Evolutionary conservation across 2,888 invertebrate species (phyloP), one percentile per base, ranked within the genome.

Genomic region (Tolmerus cingulatus): DNA sequence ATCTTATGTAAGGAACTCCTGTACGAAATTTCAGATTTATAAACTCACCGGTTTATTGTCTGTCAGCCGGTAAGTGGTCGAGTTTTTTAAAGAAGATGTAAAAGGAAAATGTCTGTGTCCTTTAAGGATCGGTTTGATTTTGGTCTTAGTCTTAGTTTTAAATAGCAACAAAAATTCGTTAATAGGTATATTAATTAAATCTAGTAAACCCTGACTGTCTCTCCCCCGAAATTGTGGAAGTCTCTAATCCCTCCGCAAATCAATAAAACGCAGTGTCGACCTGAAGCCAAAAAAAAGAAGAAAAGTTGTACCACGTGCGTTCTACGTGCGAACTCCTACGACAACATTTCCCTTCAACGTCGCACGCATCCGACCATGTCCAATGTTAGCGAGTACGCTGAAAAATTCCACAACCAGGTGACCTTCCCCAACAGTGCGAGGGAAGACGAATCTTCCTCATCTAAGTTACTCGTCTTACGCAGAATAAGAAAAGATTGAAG

Each of bases 301-400:
- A 57, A 57, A 57, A 23, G 12, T 66, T 66, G 2, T 12, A 66
- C 66, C 66, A 66, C 66, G 66, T 66, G 66, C 66, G 27, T 66
- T 19, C 27, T 66, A 66, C 66, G 66, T 66, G 66, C 8, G 66
- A 66, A 66, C 27, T 23, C 14, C 27, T 66, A 76, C 34, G 40
- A 76, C 37, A 37, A 77, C 14, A 77, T 46, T 40, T 79, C 19
- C 40, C 27, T 46, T 14, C 43, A 51, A 51, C 43, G 12, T 16
- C 51, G 19, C 46, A 46, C 37, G 85, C 85, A 85, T 74, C 74
- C n/a, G 74, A 85, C 85, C 74, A 27, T 85, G 74, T 85, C 74
- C 85, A 85, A 85, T 74, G 85, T 74, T 74, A 85, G 16, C 40
- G 14, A 30, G 46, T 74, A 30, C 51, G 43, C 43, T 40, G 12